These are phyloP conservation scores for Stylophora pistillata DNA, from an alignment of 64 coral and sea anemone genomes.

Conservation along the genomic window DNA sequence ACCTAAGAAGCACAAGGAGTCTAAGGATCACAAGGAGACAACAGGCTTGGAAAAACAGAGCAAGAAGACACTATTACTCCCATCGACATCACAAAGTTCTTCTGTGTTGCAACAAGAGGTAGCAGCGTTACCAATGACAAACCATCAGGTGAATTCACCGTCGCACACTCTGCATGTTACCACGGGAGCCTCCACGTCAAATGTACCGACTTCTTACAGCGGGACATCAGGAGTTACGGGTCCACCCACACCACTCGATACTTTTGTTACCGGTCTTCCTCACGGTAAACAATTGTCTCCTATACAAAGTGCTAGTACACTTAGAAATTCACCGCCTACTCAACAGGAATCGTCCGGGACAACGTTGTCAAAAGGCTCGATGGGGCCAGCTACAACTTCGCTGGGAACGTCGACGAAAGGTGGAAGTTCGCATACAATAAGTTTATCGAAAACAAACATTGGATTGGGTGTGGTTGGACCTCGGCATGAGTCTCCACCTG, in stretches of 20 bases:
- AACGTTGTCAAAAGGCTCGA: constrained; percentile 17
- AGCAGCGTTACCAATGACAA: not conserved
- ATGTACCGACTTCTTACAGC: constrained; percentile 58
- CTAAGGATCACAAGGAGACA: constrained; percentile 74
- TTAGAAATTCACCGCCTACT: constrained; percentile 58
- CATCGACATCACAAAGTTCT: constrained; percentile 72
- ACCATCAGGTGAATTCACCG: constrained; percentile 35
- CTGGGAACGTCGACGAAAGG: constrained; percentile 66
- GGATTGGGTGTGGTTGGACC: constrained; percentile 80
- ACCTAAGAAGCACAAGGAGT: constrained; percentile 57
- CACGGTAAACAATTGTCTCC: constrained; percentile 85
- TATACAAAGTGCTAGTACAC: constrained; percentile 71
- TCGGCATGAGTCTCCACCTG: constrained; percentile 79
- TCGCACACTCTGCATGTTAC: constrained; percentile 40
- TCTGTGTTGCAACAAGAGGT: constrained; percentile 36
- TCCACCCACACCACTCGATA: constrained; percentile 56
- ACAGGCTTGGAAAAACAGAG: constrained; percentile 71
- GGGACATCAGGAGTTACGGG: constrained; percentile 21
- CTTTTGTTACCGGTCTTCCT: constrained; percentile 51
- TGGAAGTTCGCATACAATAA: constrained; percentile 67
- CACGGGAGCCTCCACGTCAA: constrained; percentile 55
- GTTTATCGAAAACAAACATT: constrained; percentile 91
- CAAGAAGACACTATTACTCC: constrained; percentile 67
- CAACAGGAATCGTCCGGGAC: constrained; percentile 35
- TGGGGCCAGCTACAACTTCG: constrained; percentile 43